A percentile compares a stretch with the other conserved stretches of the same genome.
These are phyloP conservation scores for Lasioglossum zephyrum DNA, from an alignment of 2,888 invertebrate genomes.

Conservation along the genomic window DNA sequence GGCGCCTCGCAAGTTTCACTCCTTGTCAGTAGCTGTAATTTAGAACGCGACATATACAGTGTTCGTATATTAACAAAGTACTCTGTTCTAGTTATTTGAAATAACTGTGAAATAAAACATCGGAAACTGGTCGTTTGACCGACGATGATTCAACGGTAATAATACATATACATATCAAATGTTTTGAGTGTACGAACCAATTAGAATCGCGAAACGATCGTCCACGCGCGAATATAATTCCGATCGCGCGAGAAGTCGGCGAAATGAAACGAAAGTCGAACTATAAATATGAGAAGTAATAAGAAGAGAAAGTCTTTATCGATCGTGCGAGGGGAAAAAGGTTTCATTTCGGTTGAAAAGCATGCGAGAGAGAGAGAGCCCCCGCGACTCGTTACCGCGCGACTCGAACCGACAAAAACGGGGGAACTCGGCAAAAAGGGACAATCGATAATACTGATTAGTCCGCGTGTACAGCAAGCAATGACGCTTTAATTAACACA, in stretches of 20 bases:
- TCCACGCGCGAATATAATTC: neutral
- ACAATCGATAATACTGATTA: constrained; percentile 29
- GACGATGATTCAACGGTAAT: neutral
- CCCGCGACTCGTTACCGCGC: neutral
- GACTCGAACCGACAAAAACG: neutral
- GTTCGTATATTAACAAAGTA: neutral
- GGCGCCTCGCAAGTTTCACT: neutral
- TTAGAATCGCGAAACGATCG: neutral
- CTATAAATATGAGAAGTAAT: neutral
- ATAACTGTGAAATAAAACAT: no score
- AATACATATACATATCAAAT: neutral
- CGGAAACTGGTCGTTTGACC: neutral
- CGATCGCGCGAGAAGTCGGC: neutral
- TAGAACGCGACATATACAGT: neutral
- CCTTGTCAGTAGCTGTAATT: neutral
- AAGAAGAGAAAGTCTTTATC: constrained; percentile 6
- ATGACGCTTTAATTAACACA: constrained; percentile 21
- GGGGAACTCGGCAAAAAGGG: neutral
- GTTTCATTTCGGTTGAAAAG: neutral
- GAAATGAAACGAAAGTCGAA: constrained; percentile 1
- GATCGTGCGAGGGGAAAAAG: neutral
- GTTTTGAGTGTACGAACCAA: neutral
- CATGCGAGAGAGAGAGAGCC: neutral
- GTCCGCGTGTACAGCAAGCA: constrained; percentile 9
- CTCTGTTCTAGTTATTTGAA: neutral